Evolutionary conservation across 2,113 vertebrate species (phyloP).

Genomic region (Galbula dea): DNA sequence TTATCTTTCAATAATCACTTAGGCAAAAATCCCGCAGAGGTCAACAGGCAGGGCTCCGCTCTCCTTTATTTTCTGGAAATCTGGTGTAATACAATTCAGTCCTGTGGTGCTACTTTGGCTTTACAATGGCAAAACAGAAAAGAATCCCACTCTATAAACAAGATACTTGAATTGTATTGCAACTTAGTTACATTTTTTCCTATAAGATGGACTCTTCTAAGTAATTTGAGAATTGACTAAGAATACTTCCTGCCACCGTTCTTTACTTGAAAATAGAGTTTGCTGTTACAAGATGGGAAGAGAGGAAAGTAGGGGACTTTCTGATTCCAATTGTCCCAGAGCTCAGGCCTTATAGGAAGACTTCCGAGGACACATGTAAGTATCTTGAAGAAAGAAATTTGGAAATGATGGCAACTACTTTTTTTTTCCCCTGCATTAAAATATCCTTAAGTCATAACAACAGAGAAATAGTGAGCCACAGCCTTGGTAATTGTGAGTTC

Average conservation of each 20-base stretch:
- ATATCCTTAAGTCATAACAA: neutral
- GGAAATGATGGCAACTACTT: neutral
- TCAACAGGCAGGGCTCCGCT: neutral
- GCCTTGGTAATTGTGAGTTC: conserved; percentile 13
- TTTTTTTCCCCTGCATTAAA: neutral
- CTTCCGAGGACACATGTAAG: neutral
- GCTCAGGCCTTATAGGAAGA: neutral
- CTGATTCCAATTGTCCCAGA: neutral
- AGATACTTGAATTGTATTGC: neutral
- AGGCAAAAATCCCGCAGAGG: conserved; percentile 16
- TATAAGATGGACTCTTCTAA: neutral
- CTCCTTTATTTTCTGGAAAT: conserved; percentile 14
- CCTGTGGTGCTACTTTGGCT: neutral
- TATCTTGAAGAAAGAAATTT: neutral
- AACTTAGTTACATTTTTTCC: neutral
- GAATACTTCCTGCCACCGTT: neutral
- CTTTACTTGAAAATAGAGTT: neutral
- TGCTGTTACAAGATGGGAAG: neutral
- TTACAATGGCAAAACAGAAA: neutral
- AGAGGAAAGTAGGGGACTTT: neutral
- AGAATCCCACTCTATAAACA: neutral
- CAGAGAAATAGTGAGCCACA: neutral
- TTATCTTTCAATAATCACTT: conserved; percentile 25
- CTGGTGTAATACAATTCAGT: neutral
- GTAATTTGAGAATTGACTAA: neutral